phyloP scores from a whole-genome alignment of 2,113 vertebrate species.

The Prunella himalayana region DNA sequence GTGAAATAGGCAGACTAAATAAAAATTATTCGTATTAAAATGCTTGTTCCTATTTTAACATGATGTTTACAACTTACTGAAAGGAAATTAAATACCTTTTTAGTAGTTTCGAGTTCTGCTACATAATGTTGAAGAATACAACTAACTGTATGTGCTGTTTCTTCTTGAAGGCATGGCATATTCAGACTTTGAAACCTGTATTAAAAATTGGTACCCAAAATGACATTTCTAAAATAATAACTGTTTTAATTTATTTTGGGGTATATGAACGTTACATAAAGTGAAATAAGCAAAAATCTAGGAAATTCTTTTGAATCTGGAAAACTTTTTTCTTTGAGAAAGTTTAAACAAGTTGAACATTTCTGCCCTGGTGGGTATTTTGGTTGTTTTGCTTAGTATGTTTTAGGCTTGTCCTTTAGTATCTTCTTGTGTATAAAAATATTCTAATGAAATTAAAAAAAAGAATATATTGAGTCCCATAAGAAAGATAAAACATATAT shows the following conservation, averaged over 20 bases:
- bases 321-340: background rate
- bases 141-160: slow-evolving; percentile 57
- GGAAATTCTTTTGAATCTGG: background rate
- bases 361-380: background rate
- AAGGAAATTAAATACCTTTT: slow-evolving; percentile 66
- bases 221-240: background rate
- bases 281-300: background rate
- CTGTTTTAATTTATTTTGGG: background rate
- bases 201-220: background rate
- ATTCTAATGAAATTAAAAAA: background rate
- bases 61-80: background rate
- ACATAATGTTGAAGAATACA: slow-evolving; percentile 77
- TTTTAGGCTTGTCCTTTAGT: background rate
- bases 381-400: background rate
- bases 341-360: background rate
- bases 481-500: background rate
- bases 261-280: background rate
- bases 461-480: background rate
- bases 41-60: background rate
- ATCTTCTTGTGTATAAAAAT: background rate
- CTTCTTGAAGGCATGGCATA: slow-evolving; percentile 76
- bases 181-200: slow-evolving; percentile 82
- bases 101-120: slow-evolving; percentile 76
- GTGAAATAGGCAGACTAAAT: background rate
- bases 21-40: background rate